Base-by-base conservation (phyloP, 1,140 invertebrate species). In the Maniola jurtina region DNA sequence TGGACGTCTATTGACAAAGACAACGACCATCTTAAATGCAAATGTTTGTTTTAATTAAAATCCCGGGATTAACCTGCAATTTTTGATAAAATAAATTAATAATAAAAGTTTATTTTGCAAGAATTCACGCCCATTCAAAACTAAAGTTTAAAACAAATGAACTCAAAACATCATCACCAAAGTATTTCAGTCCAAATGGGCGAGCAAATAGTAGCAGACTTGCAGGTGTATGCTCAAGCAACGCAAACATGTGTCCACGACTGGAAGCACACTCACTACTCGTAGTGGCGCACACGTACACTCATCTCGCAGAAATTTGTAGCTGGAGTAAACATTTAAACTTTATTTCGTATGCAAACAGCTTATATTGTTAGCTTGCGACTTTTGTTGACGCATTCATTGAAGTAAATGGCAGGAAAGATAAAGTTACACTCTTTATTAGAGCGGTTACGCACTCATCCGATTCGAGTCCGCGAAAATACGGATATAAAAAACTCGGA, bases 231-330 rank as follows among this genome's bases (percentile, higher is more conserved):
- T n/a, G n/a, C 56, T 58, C 14, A 14, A 58, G 14, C 5, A 45
- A 59, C n/a, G 38, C n/a, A 59, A 59, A 59, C 57, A 59, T 25
- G 57, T 59, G 52, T 55, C 57, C 42, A 38, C 57, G 38, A 59
- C 38, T 16, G 3, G 35, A 9, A 7, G 33, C 54, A 6, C 54
- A 35, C 25, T 34, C 56, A 58, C 38, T 58, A 40, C 38, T 15
- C n/a, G 36, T n/a, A 15, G 16, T 15, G 8, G n/a, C 15, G 56
- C 56, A 10, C 15, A 52, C 3, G 48, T 52, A 14, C 36, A 58
- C 38, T 40, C 56, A 58, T 58, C 56, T 58, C 16, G 57, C 40
- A 45, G 15, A 59, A 59, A 59, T 59, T 47, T 59, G 57, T 59
- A 45, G 14, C 42, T 33, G 15, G 13, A 38, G 57, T 45, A 47